These are phyloP conservation scores for Malacosoma neustria DNA, from an alignment of 2,888 invertebrate genomes.

Conservation along the genomic window DNA sequence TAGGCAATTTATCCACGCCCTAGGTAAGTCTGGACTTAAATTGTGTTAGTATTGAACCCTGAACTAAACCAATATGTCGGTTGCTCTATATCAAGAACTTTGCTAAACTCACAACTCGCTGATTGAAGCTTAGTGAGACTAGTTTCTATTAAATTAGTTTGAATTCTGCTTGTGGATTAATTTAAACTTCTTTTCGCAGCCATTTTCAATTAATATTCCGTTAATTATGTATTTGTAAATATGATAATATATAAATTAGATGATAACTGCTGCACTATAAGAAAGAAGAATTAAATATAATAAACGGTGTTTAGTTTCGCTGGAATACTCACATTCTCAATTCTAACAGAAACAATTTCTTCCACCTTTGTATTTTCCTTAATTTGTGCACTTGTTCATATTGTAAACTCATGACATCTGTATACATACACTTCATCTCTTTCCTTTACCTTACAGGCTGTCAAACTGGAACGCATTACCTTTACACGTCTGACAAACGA, in stretches of 20 bases:
- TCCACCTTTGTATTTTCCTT: no score
- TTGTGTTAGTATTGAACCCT: constrained; percentile 11
- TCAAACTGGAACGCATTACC: no score
- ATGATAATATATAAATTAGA: background rate
- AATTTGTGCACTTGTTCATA: no score
- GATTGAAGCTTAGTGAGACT: constrained; percentile 18
- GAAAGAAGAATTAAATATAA: background rate
- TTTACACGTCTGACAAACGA: no score
- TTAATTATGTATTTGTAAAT: background rate
- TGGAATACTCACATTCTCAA: no score
- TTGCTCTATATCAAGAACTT: constrained; percentile 13
- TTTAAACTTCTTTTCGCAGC: background rate
- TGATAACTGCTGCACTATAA: background rate
- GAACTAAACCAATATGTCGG: constrained; percentile 18
- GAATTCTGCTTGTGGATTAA: constrained; percentile 6
- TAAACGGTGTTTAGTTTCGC: no score
- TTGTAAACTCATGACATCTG: no score
- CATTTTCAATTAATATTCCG: background rate
- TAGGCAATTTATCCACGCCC: background rate
- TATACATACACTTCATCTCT: no score
- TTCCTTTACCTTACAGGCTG: no score
- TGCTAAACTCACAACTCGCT: constrained; percentile 19
- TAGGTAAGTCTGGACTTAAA: constrained; percentile 2
- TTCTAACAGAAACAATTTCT: no score
- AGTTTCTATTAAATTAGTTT: constrained; percentile 11